These are phyloP conservation scores for Meloe dianella DNA, from an alignment of 2,888 invertebrate genomes.

Conservation along the genomic window DNA sequence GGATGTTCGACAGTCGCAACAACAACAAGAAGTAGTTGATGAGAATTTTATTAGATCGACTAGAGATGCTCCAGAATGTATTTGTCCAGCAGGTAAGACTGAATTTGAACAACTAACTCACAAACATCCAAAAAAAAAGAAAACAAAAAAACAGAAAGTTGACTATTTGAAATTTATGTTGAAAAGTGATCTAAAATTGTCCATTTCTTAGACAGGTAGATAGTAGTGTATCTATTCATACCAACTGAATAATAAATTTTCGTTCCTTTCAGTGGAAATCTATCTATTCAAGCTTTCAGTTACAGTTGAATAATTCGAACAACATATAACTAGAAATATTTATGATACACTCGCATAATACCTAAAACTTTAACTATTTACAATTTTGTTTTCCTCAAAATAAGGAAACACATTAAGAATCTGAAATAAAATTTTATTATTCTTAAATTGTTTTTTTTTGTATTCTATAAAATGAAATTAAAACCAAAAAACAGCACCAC, in stretches of 20 bases:
- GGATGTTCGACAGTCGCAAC: conserved; percentile 47
- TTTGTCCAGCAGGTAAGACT: conserved; percentile 73
- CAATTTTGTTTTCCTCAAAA: too few species aligned
- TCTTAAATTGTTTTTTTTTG: too few species aligned
- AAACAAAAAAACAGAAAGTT: not conserved
- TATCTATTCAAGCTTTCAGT: conserved; percentile 3
- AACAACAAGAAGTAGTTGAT: conserved; percentile 18
- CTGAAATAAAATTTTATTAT: too few species aligned
- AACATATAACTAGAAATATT: not conserved
- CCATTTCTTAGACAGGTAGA: conserved; percentile 6
- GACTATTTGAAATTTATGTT: not conserved
- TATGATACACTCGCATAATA: not conserved
- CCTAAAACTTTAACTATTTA: not conserved
- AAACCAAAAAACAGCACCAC: not conserved
- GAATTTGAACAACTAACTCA: too few species aligned
- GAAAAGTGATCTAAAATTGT: conserved; percentile 1
- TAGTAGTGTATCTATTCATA: not conserved
- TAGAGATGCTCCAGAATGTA: conserved; percentile 70
- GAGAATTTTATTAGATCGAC: conserved; percentile 56
- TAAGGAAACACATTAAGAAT: too few species aligned
- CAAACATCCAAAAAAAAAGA: too few species aligned
- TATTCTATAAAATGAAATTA: too few species aligned
- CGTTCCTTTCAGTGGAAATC: not conserved
- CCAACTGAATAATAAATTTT: not conserved
- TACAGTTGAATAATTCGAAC: not conserved